These are phyloP conservation scores for Carapus acus DNA, from an alignment of 2,797 vertebrate species.

Conservation along the genomic window DNA sequence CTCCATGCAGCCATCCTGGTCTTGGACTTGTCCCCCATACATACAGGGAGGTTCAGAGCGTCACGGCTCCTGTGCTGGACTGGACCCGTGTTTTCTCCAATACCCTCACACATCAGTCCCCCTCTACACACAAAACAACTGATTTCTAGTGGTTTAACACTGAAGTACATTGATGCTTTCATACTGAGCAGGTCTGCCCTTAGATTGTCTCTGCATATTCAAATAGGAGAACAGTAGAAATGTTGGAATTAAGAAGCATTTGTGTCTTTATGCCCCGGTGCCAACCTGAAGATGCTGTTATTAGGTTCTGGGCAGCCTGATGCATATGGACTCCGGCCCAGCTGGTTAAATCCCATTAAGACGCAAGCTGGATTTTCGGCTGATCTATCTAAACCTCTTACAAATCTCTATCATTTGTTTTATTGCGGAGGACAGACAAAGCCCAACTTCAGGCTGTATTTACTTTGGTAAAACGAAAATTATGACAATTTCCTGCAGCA, in stretches of 20 bases:
- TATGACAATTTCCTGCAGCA: neutral
- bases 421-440: constrained; percentile 31
- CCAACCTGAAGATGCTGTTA: constrained; percentile 1
- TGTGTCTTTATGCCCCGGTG: neutral
- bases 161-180: neutral
- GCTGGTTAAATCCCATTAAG: constrained; percentile 60
- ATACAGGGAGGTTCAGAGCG: constrained; percentile 17
- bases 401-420: constrained; percentile 42
- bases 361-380: constrained; percentile 48
- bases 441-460: constrained; percentile 2
- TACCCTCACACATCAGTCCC: no score
- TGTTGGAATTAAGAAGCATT: no score
- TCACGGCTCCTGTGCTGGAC: neutral
- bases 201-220: no score
- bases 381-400: constrained; percentile 60
- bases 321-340: constrained; percentile 38
- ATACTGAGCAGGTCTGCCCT: neutral
- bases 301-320: constrained; percentile 36
- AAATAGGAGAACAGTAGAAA: neutral
- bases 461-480: constrained; percentile 22
- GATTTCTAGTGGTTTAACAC: constrained; percentile 13
- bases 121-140: no score
- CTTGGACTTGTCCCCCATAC: neutral
- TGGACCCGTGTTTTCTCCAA: neutral
- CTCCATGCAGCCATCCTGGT: constrained; percentile 29